Conservation (phyloP, 2,113 vertebrate genomes). For the Odontophorus gujanensis region DNA sequence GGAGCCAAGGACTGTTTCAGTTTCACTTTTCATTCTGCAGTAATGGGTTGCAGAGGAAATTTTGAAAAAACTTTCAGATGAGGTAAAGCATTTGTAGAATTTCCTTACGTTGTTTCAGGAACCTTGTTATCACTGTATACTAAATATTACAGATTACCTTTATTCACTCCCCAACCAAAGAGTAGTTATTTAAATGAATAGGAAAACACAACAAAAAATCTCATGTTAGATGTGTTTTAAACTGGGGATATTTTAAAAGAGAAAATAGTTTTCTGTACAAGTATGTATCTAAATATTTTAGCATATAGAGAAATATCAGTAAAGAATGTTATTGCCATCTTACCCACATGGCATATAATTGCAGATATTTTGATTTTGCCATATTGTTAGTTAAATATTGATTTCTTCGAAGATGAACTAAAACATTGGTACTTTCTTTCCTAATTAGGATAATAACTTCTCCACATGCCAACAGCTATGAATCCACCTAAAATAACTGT, state of each 20-base stretch:
- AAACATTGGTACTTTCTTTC: conserved; percentile 37
- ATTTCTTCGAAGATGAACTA: conserved; percentile 66
- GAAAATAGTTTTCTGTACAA: not conserved
- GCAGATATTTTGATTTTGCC: conserved; percentile 46
- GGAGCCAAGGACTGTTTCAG: not conserved
- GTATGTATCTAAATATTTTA: not conserved
- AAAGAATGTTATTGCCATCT: conserved; percentile 29
- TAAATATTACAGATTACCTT: not conserved
- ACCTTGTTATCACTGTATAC: not conserved
- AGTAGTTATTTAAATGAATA: not conserved
- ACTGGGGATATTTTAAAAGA: not conserved
- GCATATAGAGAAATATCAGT: not conserved
- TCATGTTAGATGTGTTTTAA: not conserved
- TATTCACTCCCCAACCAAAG: accelerated
- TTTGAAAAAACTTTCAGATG: not conserved
- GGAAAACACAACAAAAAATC: not conserved
- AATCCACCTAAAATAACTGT: conserved; percentile 53
- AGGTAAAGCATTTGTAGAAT: not conserved
- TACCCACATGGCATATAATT: conserved; percentile 20
- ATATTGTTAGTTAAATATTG: conserved; percentile 80
- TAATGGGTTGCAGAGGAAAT: not conserved
- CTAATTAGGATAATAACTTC: conserved; percentile 72
- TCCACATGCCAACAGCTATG: conserved; percentile 15
- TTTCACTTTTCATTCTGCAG: not conserved
- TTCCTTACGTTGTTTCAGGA: not conserved